These are phyloP conservation scores for Scylla paramamosain DNA, from an alignment of 1,140 invertebrate genomes.

Conservation along the genomic window DNA sequence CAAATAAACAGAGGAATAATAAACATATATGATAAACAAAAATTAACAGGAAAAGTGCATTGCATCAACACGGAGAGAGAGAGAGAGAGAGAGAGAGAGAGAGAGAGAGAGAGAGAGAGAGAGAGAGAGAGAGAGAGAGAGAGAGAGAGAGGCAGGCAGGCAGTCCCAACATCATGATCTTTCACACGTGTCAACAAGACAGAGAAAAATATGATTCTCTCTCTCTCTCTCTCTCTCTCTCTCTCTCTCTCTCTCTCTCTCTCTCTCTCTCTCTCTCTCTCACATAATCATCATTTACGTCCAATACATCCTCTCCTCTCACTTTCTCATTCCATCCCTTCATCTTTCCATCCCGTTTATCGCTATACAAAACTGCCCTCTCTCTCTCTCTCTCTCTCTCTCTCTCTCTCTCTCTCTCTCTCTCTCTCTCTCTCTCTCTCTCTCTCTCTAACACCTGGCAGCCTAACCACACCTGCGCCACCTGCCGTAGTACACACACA, in stretches of 20 bases:
- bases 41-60: no score
- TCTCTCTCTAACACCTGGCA: conserved; percentile 28
- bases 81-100: no score
- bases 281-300: background rate
- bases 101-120: no score
- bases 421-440: conserved; percentile 43
- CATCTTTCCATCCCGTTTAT: background rate
- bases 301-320: background rate
- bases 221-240: conserved; percentile 43
- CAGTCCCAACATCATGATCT: no score
- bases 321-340: background rate
- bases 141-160: no score
- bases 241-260: conserved; percentile 40
- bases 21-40: no score
- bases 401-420: conserved; percentile 22
- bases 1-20: no score
- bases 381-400: background rate
- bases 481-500: no score
- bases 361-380: background rate
- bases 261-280: conserved; percentile 12
- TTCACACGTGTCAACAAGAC: no score
- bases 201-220: background rate
- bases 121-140: no score
- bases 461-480: no score
- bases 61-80: no score